Base-by-base conservation (phyloP, 2,888 invertebrate genomes). In the Sicus ferrugineus region DNA sequence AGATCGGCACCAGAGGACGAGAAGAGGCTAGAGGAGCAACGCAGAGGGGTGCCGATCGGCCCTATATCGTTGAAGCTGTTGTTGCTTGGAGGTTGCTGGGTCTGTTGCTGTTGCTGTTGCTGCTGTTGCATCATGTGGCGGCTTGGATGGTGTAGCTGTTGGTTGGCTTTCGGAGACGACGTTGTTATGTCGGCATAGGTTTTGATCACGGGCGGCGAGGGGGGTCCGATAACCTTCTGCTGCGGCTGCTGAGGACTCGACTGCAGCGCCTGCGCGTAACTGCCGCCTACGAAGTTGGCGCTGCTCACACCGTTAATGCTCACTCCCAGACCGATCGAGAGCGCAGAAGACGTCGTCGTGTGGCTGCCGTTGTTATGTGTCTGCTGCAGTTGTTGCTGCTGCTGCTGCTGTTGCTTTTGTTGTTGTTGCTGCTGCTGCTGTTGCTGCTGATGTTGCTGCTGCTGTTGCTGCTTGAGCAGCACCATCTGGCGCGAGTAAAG, bases 401-500 rank as follows among this genome's bases (percentile, higher is more conserved):
- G 77, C 65, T 76, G 76, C 50, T 77, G 81, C 16, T 75, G 76
- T 28, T 72, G 72, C 64, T 75, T 75, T 26, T 75, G 73, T 5
- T 76, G 75, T 50, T 75, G 74, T 16, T 76, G 85, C 80, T 71
- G 85, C 64, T 74, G 75, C 65, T 75, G 74, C 28, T 76, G 68
- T 23, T 76, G 74, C 73, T 76, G 79, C 66, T 75, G 76, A 63
- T 78, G 77, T 65, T 87, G 86, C 74, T 87, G 79, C 54, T 87
- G 86, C 75, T 89, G 89, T n/a, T 79, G 77, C 26, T 81, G 80
- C 62, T 81, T 81, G 28, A 77, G 74, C 21, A 79, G 75, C 26
- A 90, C 82, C 34, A 90, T 87, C 78, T 90, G 90, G 56, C 91
- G 87, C 70, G 90, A 89, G 82, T 90, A 91, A 71, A 92, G 82